Evolutionary conservation across 2,113 vertebrate genomes (phyloP).

Genomic region (Amia ocellicauda): DNA sequence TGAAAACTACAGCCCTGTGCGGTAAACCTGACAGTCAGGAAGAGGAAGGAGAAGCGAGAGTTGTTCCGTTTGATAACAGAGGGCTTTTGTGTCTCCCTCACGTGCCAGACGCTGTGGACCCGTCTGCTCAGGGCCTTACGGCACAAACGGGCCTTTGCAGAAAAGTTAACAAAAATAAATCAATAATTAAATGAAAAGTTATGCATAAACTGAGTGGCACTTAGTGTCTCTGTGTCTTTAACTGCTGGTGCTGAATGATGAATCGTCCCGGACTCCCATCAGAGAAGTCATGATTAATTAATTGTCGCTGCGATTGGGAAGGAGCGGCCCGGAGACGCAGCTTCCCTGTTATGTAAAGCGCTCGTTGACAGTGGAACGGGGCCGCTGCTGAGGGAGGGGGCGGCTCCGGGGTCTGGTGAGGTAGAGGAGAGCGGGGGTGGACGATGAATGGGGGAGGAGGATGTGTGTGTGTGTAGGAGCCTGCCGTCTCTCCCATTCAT

Average conservation of each 20-base stretch:
- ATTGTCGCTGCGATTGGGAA: conserved; percentile 31
- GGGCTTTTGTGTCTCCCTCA: no score
- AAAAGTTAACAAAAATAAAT: no score
- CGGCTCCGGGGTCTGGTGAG: conserved; percentile 42
- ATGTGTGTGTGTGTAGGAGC: no score
- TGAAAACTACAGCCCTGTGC: no score
- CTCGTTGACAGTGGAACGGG: conserved; percentile 8
- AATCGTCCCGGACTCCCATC: conserved; percentile 36
- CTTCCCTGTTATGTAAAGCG: background rate
- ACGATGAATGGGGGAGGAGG: conserved; percentile 26
- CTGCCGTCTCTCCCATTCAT: conserved; percentile 54
- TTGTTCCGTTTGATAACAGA: no score
- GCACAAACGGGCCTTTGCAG: no score
- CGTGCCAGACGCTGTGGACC: no score
- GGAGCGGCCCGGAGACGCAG: conserved; percentile 20
- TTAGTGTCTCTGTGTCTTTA: conserved; percentile 24
- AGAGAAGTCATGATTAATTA: conserved; percentile 45
- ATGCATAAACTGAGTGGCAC: no score
- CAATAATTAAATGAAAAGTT: no score
- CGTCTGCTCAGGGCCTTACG: no score
- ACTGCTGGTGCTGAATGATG: conserved; percentile 37
- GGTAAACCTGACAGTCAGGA: no score
- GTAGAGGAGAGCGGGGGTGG: conserved; percentile 1
- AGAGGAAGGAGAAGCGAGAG: no score
- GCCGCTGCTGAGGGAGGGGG: background rate